Conservation (phyloP, 2,888 invertebrate genomes). For the Cabera pusaria region DNA sequence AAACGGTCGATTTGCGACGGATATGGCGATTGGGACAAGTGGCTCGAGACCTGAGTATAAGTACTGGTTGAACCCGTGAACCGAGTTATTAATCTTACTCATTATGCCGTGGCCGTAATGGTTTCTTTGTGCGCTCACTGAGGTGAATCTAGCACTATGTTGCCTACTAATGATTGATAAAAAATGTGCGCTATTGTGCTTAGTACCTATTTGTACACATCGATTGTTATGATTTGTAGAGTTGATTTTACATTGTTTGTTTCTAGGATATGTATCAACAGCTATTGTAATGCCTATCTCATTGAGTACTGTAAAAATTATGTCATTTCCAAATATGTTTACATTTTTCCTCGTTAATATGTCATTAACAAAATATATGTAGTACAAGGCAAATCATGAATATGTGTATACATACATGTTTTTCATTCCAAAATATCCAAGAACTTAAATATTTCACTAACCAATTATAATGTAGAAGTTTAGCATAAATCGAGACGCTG, state of each 20-base stretch:
- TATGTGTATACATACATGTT: too few species aligned
- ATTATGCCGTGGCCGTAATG: constrained; percentile 46
- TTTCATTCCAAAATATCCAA: constrained; percentile 10
- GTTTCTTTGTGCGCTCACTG: constrained; percentile 38
- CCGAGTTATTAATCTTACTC: constrained; percentile 55
- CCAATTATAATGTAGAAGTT: constrained; percentile 36
- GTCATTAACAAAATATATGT: too few species aligned
- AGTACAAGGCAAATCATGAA: too few species aligned
- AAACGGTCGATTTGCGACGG: constrained; percentile 79
- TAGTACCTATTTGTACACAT: constrained; percentile 3
- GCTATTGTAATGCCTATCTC: too few species aligned
- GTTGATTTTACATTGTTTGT: not conserved
- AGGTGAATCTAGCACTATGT: constrained; percentile 14
- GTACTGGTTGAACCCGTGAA: constrained; percentile 48
- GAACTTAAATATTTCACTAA: constrained; percentile 28
- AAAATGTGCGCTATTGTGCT: constrained; percentile 20
- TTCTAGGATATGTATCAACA: too few species aligned
- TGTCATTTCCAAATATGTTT: too few species aligned
- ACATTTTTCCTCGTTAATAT: too few species aligned
- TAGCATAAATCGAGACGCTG: constrained; percentile 52
- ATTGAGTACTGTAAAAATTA: too few species aligned
- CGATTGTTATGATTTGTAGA: constrained; percentile 8
- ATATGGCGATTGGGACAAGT: constrained; percentile 74
- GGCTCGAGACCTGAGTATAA: constrained; percentile 41
- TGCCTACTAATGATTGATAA: constrained; percentile 19